Evolutionary conservation across 2,113 vertebrate species (phyloP).

Genomic region (Nothobranchius kuhntae): DNA sequence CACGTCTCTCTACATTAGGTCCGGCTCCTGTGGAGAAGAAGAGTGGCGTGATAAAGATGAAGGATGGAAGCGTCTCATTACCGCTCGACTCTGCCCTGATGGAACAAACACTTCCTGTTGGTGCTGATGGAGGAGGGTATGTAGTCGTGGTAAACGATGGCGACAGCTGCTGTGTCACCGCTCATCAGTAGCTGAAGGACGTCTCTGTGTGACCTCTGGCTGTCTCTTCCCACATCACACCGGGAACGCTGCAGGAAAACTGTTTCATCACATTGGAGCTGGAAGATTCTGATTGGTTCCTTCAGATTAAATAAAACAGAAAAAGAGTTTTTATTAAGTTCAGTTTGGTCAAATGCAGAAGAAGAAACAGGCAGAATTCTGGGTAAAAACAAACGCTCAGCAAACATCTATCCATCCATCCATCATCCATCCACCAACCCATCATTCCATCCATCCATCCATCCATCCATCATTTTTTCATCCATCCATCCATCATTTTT

Average conservation of each 20-base stretch:
- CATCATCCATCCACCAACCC: too few relatives aligned
- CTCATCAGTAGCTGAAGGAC: conserved; percentile 32
- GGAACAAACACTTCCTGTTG: neutral
- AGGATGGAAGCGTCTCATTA: conserved; percentile 11
- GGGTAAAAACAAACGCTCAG: neutral
- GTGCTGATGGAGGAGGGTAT: conserved; percentile 13
- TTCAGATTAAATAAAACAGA: neutral
- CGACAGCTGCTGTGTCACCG: conserved; percentile 24
- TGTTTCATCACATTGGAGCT: neutral
- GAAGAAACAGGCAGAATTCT: neutral
- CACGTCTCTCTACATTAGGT: neutral
- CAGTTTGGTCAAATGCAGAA: rapidly evolving
- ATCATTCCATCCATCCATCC: too few relatives aligned
- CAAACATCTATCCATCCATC: too few relatives aligned
- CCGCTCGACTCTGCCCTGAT: conserved; percentile 1
- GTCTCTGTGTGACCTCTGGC: neutral
- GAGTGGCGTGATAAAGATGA: neutral
- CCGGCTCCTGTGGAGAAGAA: neutral
- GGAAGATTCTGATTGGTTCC: neutral
- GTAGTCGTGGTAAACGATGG: conserved; percentile 13
- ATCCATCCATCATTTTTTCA: too few relatives aligned
- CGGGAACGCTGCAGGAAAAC: neutral
- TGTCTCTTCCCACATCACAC: neutral
- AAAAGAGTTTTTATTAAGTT: neutral
- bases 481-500: too few relatives aligned